Evolutionary conservation across 53 echinoderm and acorn worm species (phyloP), one percentile per base, ranked within the genome.

Genomic region (Hippasteria phrygiana): DNA sequence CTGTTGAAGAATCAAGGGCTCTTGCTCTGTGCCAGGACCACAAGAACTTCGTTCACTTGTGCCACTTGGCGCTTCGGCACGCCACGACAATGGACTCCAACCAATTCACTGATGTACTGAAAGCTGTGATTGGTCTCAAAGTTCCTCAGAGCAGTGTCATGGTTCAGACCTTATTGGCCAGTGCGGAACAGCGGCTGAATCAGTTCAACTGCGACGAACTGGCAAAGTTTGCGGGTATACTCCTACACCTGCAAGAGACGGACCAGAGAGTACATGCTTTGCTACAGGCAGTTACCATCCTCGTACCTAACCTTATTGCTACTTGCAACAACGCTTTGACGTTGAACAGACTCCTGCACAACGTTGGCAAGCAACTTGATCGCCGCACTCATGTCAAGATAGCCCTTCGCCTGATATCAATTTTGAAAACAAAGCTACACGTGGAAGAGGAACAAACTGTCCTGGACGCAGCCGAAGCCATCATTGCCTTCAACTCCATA

Each of bases 141-240:
- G 81, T 92, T 16, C 92, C 88, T 12, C 88, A 88, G 47, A 88
- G 88, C 46, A 88, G 88, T 46, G 81, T 45, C 20, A 55, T 92
- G 48, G 56, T 92, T 2, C 88, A 88, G 56, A 92, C 92, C 7
- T 35, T 92, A 26, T 47, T 92, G 20, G 55, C 45, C 32, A 77
- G 88, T 33, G 79, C 92, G 11, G 56, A 88, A 43, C 73, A 92
- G 13, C 83, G 92, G 14, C 45, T 92, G 55, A 88, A 92, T 35
- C 39, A 74, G 10, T 88, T 92, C 72, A 70, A 71, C n/a, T 29
- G 62, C 17, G 73, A 62, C n/a, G 74, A 79, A 18, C 45, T 92
- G 39, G 80, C 80, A 20, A 50, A 70, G 33, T 70, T 92, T 18
- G 88, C 80, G 0, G 31, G 88, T n/a, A 32, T 41, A 20, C 50